A percentile compares a stretch with the other conserved stretches of the same genome.
These are phyloP conservation scores for Cyprinus carpio DNA, from an alignment of 2,113 vertebrate genomes.

Conservation along the genomic window DNA sequence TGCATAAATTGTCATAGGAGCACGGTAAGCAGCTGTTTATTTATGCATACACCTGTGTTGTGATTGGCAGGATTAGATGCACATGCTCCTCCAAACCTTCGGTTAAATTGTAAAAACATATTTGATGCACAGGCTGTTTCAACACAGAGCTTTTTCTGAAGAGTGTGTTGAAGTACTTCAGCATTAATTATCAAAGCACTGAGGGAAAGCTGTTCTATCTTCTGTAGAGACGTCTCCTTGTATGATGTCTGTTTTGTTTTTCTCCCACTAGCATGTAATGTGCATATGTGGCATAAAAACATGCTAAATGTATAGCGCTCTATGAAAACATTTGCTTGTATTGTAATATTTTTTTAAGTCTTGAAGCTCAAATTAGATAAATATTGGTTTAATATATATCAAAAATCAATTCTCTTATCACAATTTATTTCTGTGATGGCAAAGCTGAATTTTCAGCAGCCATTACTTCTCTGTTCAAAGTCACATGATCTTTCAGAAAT, in stretches of 20 bases:
- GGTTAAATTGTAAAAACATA: background rate
- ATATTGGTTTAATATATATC: background rate
- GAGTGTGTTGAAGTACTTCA: background rate
- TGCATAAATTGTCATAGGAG: background rate
- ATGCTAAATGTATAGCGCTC: background rate
- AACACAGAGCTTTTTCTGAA: background rate
- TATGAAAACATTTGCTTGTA: background rate
- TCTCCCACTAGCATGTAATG: background rate
- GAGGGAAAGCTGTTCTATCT: background rate
- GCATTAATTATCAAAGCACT: slow-evolving; percentile 16
- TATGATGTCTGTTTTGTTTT: background rate
- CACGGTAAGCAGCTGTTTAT: background rate
- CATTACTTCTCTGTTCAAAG: background rate
- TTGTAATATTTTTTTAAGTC: too few species aligned
- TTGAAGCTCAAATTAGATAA: too few species aligned
- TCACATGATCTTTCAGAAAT: background rate
- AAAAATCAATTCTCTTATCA: too few species aligned
- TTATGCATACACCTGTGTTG: background rate
- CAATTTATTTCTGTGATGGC: background rate
- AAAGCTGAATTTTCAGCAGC: background rate
- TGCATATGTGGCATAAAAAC: background rate
- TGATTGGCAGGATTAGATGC: background rate
- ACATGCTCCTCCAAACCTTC: background rate
- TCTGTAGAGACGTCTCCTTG: background rate
- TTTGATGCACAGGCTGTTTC: background rate